Evolutionary conservation across 2,113 vertebrate genomes (phyloP), one percentile per base, ranked within the genome.

Genomic region (Struthidea cinerea): DNA sequence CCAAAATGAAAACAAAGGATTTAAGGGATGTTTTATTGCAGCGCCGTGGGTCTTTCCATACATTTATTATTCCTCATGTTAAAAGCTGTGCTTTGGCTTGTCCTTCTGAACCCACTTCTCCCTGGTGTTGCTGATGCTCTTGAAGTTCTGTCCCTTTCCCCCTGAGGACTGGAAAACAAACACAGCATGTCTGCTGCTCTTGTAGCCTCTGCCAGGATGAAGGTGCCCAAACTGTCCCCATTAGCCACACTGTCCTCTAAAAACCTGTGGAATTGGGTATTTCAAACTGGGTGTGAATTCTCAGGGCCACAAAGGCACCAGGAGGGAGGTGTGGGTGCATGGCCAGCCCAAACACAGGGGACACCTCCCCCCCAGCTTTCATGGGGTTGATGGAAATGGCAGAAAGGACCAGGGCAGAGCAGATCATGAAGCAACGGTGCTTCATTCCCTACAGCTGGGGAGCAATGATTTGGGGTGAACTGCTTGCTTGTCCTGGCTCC

Each of bases 1-100:
- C 64, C 4, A 2, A 87, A 95, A 93, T 21, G 28, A 94, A 94
- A 92, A 94, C 91, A 94, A 89, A 96, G 65, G 86, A 84, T 82
- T 91, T 84, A 68, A 94, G 22, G 73, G 61, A 78, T 75, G 56
- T 89, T 93, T 94, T 92, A 81, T 63, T 87, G 73, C 0, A 0
- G 61, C 4, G 0, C 87, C 69, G 39, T 68, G 89, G 35, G 46
- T 81, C 77, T 65, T 76, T 83, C 53, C 76, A 53, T 71, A 56
- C 15, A 73, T 85, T 91, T 94, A 78, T 91, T 82, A 90, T 79
- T 94, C 71, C 46, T 21, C 16, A 12, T 2, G 2, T 73, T 90
- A 80, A 92, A 91, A 95, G 88, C 53, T 6, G 3, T 74, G 63
- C 84, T 91, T 89, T 70, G 52, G 47, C 60, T 89, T 2, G 0